These are phyloP conservation scores for Rhopilema esculentum DNA, from an alignment of 30 jellyfish, hydroid and myxozoan species.

Conservation along the genomic window DNA sequence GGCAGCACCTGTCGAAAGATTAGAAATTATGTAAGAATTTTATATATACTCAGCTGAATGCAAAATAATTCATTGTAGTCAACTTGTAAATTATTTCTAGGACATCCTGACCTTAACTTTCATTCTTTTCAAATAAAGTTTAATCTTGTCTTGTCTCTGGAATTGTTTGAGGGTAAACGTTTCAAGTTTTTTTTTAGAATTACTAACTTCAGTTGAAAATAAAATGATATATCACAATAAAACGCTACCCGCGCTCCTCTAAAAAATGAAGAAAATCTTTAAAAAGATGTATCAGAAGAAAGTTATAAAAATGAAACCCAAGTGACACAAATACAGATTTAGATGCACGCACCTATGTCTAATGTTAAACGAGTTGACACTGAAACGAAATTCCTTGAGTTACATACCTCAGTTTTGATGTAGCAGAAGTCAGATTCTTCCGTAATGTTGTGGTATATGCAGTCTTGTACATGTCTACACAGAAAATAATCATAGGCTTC, in stretches of 20 bases:
- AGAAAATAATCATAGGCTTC: conserved; percentile 29
- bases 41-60: not conserved
- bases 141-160: not conserved
- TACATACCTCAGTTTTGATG: not conserved
- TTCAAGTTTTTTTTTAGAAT: not conserved
- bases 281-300: not conserved
- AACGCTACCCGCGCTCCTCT: not conserved
- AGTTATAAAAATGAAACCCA: not conserved
- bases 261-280: not conserved
- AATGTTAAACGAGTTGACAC: not conserved
- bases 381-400: not conserved
- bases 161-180: not conserved
- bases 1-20: conserved; percentile 31
- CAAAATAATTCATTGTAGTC: not conserved
- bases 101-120: not conserved
- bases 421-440: no score
- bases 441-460: conserved; percentile 22
- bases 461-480: conserved; percentile 11
- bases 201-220: not conserved
- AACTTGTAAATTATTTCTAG: not conserved
- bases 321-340: not conserved
- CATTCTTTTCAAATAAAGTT: not conserved
- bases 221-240: not conserved
- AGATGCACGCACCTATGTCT: not conserved
- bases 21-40: not conserved